Conservation (phyloP, 2,797 vertebrate genomes). For the Lagorchestes hirsutus region DNA sequence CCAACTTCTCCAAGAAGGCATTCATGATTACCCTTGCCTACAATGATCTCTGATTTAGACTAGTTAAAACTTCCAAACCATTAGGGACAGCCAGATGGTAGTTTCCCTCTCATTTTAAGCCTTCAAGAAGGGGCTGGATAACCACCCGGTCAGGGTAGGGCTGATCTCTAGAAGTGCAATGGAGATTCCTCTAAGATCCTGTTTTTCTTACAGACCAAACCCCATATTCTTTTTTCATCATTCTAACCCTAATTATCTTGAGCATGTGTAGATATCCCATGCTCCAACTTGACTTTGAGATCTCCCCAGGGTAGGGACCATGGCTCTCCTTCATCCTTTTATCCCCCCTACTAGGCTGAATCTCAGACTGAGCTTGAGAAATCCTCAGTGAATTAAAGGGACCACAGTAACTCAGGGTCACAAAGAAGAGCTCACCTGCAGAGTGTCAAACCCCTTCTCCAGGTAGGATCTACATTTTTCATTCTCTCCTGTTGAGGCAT, state of each 20-base stretch:
- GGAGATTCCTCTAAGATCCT: background rate
- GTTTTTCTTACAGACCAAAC: background rate
- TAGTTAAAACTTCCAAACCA: background rate
- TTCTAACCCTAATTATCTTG: background rate
- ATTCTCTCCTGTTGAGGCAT: constrained; percentile 92
- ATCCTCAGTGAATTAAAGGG: background rate
- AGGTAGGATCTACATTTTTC: constrained; percentile 94
- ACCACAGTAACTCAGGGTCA: too few relatives aligned
- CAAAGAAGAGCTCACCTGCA: constrained; percentile 88
- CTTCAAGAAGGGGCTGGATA: background rate
- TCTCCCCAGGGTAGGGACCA: background rate
- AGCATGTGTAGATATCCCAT: background rate
- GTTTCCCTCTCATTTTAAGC: background rate
- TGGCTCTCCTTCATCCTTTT: background rate
- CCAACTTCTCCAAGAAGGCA: background rate
- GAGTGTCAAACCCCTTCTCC: constrained; percentile 93
- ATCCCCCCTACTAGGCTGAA: background rate
- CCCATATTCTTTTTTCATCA: background rate
- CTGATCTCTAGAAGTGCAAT: background rate
- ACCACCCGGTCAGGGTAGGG: background rate
- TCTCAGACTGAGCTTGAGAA: rapidly evolving
- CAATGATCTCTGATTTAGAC: background rate
- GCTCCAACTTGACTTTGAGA: background rate
- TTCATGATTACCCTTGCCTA: background rate
- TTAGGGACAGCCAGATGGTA: background rate